phyloP scores from a whole-genome alignment of 2,113 vertebrate species.

The Herpetotheres cachinnans region DNA sequence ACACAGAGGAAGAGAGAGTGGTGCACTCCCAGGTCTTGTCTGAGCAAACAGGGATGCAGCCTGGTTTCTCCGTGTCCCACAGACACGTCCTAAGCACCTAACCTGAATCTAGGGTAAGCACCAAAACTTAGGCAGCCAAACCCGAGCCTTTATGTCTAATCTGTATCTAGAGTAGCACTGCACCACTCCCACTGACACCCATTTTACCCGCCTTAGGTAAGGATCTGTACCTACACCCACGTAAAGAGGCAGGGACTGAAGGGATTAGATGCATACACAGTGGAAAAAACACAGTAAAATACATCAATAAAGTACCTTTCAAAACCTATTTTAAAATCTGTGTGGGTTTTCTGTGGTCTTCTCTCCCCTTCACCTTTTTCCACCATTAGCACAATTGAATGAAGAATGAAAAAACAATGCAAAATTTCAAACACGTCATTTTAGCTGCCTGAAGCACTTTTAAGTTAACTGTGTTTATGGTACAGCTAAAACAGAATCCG shows the following conservation, averaged over 20 bases:
- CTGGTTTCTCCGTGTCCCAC: background rate
- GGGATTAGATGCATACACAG: background rate
- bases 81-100: background rate
- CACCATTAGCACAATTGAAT: background rate
- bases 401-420: background rate
- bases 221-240: background rate
- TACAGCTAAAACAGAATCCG: conserved; percentile 25
- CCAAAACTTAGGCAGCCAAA: background rate
- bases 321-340: conserved; percentile 40
- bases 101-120: background rate
- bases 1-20: background rate
- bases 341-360: conserved; percentile 45
- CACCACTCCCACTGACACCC: background rate
- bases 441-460: conserved; percentile 38
- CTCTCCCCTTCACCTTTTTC: background rate
- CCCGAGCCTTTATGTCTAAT: background rate
- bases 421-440: conserved; percentile 29
- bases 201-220: background rate
- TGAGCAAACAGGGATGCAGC: background rate
- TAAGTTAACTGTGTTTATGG: background rate
- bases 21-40: background rate
- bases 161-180: background rate
- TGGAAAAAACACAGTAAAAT: background rate
- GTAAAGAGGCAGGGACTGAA: background rate
- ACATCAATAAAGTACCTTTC: background rate